Evolutionary conservation across 2,113 vertebrate species (phyloP).

Genomic region (Sterrhoptilus dennistouni): DNA sequence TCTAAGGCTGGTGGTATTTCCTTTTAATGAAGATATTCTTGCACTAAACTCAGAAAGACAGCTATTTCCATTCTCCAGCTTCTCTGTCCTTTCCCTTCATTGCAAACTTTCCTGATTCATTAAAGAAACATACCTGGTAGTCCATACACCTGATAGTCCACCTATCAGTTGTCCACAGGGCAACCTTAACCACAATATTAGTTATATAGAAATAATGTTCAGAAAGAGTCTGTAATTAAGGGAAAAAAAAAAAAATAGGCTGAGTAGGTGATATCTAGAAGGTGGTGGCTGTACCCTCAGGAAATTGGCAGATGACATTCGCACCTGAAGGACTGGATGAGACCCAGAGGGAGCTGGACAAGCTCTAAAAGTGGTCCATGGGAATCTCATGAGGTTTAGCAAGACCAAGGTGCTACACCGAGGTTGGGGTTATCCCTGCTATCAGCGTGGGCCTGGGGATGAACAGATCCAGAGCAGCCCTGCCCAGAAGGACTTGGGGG

Average conservation of each 20-base stretch:
- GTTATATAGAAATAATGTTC: neutral
- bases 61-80: neutral
- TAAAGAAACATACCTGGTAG: neutral
- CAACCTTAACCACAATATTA: neutral
- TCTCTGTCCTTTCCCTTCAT: neutral
- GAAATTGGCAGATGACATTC: neutral
- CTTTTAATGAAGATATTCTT: neutral
- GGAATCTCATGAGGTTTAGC: neutral
- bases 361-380: too few species aligned
- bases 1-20: neutral
- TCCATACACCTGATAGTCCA: too few species aligned
- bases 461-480: neutral
- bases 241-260: neutral
- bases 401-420: neutral
- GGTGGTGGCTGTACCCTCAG: neutral
- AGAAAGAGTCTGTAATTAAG: neutral
- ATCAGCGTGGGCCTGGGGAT: neutral
- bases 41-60: neutral
- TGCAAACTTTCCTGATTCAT: neutral
- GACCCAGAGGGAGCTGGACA: neutral
- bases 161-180: neutral
- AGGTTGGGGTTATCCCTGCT: accelerated
- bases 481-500: accelerated
- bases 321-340: too few species aligned
- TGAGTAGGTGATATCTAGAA: neutral